Evolutionary conservation across 2,888 invertebrate genomes (phyloP).

Genomic region (Cinara cedri): DNA sequence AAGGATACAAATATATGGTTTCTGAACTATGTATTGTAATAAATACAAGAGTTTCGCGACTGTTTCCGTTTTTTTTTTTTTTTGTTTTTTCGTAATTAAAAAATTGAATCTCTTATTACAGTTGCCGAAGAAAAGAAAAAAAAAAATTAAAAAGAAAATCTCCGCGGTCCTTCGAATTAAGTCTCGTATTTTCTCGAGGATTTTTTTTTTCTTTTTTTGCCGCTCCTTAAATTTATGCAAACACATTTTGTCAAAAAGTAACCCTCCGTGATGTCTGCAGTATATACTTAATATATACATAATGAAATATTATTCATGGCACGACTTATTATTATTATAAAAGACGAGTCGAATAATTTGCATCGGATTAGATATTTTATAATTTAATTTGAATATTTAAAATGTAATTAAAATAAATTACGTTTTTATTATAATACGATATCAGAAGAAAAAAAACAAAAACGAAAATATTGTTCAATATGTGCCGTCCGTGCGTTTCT

Average conservation of each 20-base stretch:
- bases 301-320: slow-evolving; percentile 19
- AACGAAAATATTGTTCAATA: background rate
- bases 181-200: background rate
- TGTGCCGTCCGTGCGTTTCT: no score
- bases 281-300: no score
- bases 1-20: background rate
- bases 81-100: slow-evolving; percentile 23
- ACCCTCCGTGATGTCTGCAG: background rate
- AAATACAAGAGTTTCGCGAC: no score
- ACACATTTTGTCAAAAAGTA: slow-evolving; percentile 26
- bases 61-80: no score
- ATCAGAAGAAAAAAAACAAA: no score
- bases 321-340: slow-evolving; percentile 16
- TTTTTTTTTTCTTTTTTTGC: background rate
- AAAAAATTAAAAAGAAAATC: background rate
- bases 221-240: background rate
- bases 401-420: slow-evolving; percentile 22
- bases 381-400: slow-evolving; percentile 41
- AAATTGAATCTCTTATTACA: background rate
- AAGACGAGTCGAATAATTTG: background rate
- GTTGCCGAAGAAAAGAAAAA: no score
- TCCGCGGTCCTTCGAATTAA: background rate
- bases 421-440: background rate
- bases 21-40: background rate
- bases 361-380: slow-evolving; percentile 1